Base-by-base conservation (phyloP, 2,888 invertebrate species). In the Drosophila maculinotata region DNA sequence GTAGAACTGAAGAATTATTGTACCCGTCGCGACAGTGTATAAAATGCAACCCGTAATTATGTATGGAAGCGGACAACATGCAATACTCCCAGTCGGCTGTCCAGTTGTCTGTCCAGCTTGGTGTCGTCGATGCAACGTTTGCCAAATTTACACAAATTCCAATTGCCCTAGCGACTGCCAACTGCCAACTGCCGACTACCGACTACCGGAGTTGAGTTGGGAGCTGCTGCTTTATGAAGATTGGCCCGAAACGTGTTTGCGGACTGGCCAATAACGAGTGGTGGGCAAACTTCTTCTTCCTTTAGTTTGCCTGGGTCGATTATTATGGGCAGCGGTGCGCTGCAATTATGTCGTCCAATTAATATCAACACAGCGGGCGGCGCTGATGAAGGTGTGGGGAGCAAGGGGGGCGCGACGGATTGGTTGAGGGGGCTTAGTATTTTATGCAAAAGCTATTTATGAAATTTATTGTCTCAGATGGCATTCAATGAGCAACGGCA, bases 261-360 rank as follows among this genome's bases (percentile, higher is more conserved):
- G 52, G 56, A 47, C 74, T 71, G 82, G 80, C 78, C 89, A 89
- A 89, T 89, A 89, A 88, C 78, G 57, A 69, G 70, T 56, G 64
- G 42, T 39, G 64, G 39, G 38, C 53, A 39, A 66, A 66, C 56
- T 53, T 49, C 57, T 12, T 20, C 12, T 26, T 31, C 59, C 6
- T 10, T 42, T 9, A 28, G 36, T 53, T 25, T 35, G 48, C 38
- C 38, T 42, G 48, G 82, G 78, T 79, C 88, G 76, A 84, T 89
- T 90, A 90, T 90, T 90, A 90, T 89, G 90, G 83, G 81, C 90
- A 83, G 76, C 89, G 87, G 79, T 82, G 88, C 85, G 77, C 82
- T 88, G 86, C 89, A 90, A 90, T 90, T 90, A 90, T 90, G 90
- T 89, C 90, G 90, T 90, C 90, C 90, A 90, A 90, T 90, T 90